Evolutionary conservation across 2,888 invertebrate genomes (phyloP), one percentile per base, ranked within the genome.

Genomic region (Calameuta pallipes): DNA sequence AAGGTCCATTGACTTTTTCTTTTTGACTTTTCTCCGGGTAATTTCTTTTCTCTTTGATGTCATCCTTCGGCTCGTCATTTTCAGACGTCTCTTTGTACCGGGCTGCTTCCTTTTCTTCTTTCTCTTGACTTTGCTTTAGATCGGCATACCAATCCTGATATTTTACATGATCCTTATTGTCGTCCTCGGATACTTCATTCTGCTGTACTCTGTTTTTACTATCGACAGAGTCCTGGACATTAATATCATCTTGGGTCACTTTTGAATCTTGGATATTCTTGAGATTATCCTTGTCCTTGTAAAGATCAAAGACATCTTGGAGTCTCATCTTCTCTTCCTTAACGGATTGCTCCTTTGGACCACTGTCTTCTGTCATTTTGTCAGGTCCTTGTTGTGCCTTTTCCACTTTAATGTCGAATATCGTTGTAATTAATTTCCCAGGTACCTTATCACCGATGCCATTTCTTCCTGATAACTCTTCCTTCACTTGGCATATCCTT

Each of bases 151-250:
- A 74, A 3, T 35, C 41, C 33, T n/a, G 15, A 4, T 69, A 73
- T 41, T 69, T 34, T 73, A 73, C 56, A 31, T n/a, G 69, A 31
- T 71, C 75, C 37, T 75, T 71, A 30, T 11, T 75, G 23, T 76
- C 30, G 2, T 71, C 71, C 11, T 73, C 69, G 15, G n/a, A 37
- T 4, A 23, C 30, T n/a, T 23, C 75, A 37, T 41, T n/a, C 15
- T 13, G 15, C 11, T 36, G 35, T n/a, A 33, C 23, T 68, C 0
- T 36, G 12, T 37, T 37, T 35, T 77, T 15, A 31, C 69, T 23
- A 56, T 56, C 23, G 23, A 23, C 15, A 56, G 23, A 56, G 41
- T 56, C 41, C 41, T 56, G 41, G 41, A 9, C 6, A 9, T 23
- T 56, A 15, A 15, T 41, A 56, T 23, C 41, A 56, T 56, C 41